phyloP scores from a whole-genome alignment of 2,888 invertebrate genomes.

The Napeogenes inachia region DNA sequence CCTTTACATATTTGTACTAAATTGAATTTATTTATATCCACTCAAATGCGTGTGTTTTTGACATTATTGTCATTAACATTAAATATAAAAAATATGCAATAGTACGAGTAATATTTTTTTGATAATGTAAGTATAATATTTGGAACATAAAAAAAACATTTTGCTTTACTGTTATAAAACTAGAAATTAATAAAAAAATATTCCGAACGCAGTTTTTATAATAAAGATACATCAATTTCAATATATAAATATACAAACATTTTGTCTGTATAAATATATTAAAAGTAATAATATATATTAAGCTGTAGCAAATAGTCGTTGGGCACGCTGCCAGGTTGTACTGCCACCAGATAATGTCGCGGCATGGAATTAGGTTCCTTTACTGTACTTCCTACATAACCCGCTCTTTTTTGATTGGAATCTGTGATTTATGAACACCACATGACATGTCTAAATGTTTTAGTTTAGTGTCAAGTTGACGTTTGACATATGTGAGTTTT shows the following conservation, averaged over 20 bases:
- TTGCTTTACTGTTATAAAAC: no score
- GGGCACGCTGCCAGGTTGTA: conserved; percentile 33
- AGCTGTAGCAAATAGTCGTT: conserved; percentile 26
- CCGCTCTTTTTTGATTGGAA: conserved; percentile 31
- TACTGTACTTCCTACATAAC: conserved; percentile 34
- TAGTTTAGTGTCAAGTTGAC: not conserved
- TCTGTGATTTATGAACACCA: conserved; percentile 25
- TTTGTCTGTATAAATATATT: not conserved
- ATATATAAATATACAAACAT: not conserved
- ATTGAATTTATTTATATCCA: no score
- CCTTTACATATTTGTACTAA: no score
- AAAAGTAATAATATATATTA: conserved; percentile 4
- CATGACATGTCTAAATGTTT: conserved; percentile 16
- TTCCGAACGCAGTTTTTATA: no score
- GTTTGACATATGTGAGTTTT: no score
- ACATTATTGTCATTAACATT: no score
- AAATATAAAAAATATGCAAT: no score
- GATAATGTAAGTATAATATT: no score
- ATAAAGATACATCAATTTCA: not conserved
- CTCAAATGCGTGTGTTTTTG: not conserved
- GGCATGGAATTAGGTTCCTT: conserved; percentile 32
- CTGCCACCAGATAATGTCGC: conserved; percentile 28
- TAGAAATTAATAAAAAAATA: no score
- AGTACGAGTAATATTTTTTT: no score
- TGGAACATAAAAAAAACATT: no score